Conservation (phyloP, 2,113 vertebrate genomes). For the Brachypteracias leptosomus region DNA sequence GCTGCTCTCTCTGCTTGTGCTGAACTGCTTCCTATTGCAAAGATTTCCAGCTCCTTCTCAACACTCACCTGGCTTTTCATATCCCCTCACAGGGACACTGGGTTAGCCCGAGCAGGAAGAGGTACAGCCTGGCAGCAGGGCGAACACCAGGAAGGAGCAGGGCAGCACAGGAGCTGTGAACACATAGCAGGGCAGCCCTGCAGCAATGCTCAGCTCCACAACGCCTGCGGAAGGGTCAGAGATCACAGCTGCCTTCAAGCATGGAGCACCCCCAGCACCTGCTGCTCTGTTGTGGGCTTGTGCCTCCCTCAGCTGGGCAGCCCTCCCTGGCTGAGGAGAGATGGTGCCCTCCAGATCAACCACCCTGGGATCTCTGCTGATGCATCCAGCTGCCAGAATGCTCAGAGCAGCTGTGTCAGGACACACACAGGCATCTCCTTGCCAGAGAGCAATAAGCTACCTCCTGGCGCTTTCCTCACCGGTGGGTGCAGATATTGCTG, state of each 20-base stretch:
- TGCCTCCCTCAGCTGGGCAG: fast-evolving
- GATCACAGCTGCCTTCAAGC: not conserved
- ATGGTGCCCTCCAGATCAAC: not conserved
- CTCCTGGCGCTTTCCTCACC: not conserved
- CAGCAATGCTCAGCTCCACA: not conserved
- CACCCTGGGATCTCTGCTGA: not conserved
- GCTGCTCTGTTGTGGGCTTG: not conserved
- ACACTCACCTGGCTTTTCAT: fast-evolving
- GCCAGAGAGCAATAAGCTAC: not conserved
- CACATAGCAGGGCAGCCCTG: not conserved
- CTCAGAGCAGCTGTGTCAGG: not conserved
- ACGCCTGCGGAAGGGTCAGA: not conserved
- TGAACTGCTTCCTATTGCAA: not conserved
- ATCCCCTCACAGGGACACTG: fast-evolving
- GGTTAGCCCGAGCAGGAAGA: not conserved
- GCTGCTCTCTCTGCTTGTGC: too few relatives aligned
- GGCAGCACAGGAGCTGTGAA: not conserved
- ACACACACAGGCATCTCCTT: not conserved
- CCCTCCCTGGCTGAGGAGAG: not conserved
- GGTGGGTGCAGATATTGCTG: not conserved
- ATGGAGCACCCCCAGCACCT: not conserved
- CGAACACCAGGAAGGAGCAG: not conserved
- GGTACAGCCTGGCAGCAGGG: not conserved
- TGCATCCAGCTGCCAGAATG: not conserved
- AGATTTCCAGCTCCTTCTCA: not conserved